These are phyloP conservation scores for Heterodera carotae DNA, from an alignment of 1,140 invertebrate genomes.

Conservation along the genomic window DNA sequence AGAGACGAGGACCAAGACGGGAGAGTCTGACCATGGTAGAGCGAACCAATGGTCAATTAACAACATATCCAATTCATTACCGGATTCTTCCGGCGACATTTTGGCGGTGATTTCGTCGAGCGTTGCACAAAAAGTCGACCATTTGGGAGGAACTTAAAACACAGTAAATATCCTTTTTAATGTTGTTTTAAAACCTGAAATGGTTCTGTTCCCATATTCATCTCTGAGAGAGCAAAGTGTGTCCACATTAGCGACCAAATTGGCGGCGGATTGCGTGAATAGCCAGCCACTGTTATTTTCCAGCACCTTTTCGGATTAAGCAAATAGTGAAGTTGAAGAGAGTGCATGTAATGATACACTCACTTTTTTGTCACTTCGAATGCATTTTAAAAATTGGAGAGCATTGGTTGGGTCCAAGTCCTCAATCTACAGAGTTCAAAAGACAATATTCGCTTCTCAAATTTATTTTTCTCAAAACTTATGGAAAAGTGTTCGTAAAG, in stretches of 20 bases:
- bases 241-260: conserved; percentile 51
- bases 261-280: conserved; percentile 54
- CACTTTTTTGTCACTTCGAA: conserved; percentile 59
- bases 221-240: conserved; percentile 45
- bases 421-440: conserved; percentile 43
- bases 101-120: conserved; percentile 51
- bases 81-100: conserved; percentile 16
- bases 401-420: conserved; percentile 57
- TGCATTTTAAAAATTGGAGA: conserved; percentile 39
- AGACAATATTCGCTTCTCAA: background rate
- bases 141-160: conserved; percentile 54
- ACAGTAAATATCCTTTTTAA: background rate
- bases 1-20: conserved; percentile 50
- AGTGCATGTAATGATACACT: conserved; percentile 20
- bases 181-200: conserved; percentile 30
- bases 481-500: conserved; percentile 48
- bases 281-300: conserved; percentile 62
- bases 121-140: conserved; percentile 48
- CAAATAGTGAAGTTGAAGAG: background rate
- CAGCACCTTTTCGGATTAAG: conserved; percentile 37
- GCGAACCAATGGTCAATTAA: background rate
- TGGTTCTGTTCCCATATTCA: conserved; percentile 38
- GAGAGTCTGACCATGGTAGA: conserved; percentile 31
- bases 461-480: conserved; percentile 26
- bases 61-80: conserved; percentile 2